phyloP scores from a whole-genome alignment of 2,113 vertebrate species.

The Urocolius indicus region DNA sequence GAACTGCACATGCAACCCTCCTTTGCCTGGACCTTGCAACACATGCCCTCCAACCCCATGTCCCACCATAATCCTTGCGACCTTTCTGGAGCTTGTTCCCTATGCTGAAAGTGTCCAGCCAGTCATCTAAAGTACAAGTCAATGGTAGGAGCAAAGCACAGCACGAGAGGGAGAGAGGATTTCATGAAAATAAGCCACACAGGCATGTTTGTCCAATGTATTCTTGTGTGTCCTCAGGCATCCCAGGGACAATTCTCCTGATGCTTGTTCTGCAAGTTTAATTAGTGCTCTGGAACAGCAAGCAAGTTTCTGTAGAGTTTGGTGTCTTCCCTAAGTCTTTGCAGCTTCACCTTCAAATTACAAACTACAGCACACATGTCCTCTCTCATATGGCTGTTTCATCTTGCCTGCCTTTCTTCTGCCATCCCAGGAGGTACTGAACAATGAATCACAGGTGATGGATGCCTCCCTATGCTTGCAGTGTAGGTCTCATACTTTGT shows the following conservation, averaged over 20 bases:
- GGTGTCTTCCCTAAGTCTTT: neutral
- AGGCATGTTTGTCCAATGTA: neutral
- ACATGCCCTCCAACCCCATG: neutral
- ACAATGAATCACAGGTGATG: neutral
- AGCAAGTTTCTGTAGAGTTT: neutral
- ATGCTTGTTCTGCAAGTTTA: neutral
- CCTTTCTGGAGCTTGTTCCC: neutral
- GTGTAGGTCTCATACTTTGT: fast-evolving
- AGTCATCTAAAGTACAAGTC: neutral
- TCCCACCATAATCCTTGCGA: neutral
- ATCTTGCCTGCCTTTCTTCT: neutral
- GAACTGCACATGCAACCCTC: fast-evolving
- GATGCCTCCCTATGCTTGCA: neutral
- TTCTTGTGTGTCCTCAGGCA: neutral
- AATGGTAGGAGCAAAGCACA: neutral
- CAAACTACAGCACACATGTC: fast-evolving
- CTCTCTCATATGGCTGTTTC: neutral
- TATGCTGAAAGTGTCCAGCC: fast-evolving
- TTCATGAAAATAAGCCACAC: neutral
- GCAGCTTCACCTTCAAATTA: neutral
- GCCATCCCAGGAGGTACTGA: neutral
- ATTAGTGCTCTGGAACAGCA: neutral
- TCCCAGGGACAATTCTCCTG: neutral
- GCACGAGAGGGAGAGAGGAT: fast-evolving
- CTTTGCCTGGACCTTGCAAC: neutral